Conservation (phyloP, 2,888 invertebrate genomes). For the Nymphalis polychloros region DNA sequence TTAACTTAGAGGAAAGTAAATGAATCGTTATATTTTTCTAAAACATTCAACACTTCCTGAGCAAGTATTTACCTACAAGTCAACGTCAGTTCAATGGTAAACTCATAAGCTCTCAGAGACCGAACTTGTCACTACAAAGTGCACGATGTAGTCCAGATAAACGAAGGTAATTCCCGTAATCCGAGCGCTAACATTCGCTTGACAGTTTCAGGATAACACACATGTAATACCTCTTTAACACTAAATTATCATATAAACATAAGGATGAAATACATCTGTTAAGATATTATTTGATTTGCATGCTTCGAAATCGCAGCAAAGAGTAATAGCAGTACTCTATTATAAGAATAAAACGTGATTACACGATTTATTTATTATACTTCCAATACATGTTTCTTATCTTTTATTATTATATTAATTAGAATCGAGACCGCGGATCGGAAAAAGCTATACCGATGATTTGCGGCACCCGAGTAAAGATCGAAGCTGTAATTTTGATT, state of each 20-base stretch:
- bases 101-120: conserved; percentile 19
- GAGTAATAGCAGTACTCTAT: too few relatives aligned
- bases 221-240: background rate
- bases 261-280: too few relatives aligned
- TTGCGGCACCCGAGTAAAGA: too few relatives aligned
- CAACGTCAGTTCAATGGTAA: background rate
- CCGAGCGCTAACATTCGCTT: conserved; percentile 38
- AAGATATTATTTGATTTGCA: too few relatives aligned
- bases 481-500: too few relatives aligned
- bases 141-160: conserved; percentile 24
- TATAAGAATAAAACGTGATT: too few relatives aligned
- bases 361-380: too few relatives aligned
- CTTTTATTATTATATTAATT: too few relatives aligned
- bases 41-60: background rate
- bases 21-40: background rate
- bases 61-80: background rate
- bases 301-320: too few relatives aligned
- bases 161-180: conserved; percentile 41
- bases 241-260: background rate
- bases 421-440: too few relatives aligned
- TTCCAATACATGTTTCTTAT: too few relatives aligned
- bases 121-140: conserved; percentile 18
- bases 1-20: background rate
- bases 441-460: too few relatives aligned
- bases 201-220: conserved; percentile 32